Conservation (phyloP, 2,888 invertebrate species). For the Drosophila sordidapex region DNA sequence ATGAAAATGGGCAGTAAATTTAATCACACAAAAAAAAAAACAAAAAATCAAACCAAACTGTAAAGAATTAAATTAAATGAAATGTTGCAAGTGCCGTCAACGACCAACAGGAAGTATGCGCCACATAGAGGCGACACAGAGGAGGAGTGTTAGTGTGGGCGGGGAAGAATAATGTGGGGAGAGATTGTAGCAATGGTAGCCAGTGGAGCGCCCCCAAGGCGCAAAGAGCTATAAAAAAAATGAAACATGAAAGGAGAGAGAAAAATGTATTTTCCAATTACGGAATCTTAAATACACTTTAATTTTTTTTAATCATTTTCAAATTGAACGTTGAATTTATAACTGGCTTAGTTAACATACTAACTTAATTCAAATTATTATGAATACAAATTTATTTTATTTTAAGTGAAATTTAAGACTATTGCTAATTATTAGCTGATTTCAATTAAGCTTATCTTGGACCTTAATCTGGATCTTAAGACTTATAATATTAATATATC, state of each 20-base stretch:
- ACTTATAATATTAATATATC: background rate
- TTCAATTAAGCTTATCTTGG: background rate
- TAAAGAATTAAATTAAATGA: slow-evolving; percentile 62
- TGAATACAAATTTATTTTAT: background rate
- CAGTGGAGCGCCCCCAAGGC: slow-evolving; percentile 41
- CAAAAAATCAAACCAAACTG: slow-evolving; percentile 48
- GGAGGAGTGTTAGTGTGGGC: background rate
- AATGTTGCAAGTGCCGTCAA: slow-evolving; percentile 60
- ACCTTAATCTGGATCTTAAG: background rate
- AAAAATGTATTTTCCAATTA: background rate
- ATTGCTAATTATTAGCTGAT: background rate
- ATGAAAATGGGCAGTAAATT: slow-evolving; percentile 48
- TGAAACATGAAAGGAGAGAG: slow-evolving; percentile 45
- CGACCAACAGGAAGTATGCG: slow-evolving; percentile 56
- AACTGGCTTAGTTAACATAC: background rate
- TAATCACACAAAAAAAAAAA: slow-evolving; percentile 26
- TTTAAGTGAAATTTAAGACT: background rate
- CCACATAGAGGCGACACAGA: slow-evolving; percentile 19
- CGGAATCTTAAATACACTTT: slow-evolving; percentile 28
- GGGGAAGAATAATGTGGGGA: no score
- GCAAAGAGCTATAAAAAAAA: slow-evolving; percentile 47
- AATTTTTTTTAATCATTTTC: background rate
- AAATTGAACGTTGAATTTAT: background rate
- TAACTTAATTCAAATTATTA: background rate
- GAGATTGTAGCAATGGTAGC: slow-evolving; percentile 2